These are phyloP conservation scores for Acanthurus lineatus DNA, from an alignment of 2,797 vertebrate species.

Conservation along the genomic window DNA sequence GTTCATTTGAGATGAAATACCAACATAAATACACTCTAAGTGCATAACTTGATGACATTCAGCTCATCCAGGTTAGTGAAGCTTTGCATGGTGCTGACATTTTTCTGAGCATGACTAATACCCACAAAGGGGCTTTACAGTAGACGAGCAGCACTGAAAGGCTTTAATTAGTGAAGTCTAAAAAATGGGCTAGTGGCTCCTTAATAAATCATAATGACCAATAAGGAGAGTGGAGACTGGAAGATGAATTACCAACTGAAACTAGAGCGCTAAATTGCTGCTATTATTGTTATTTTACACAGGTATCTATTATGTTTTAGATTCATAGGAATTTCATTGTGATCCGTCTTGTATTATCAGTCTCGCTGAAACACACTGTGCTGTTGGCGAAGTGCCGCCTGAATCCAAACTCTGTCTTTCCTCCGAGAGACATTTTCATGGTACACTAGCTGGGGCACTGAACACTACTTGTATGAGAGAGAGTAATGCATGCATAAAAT, in stretches of 20 bases:
- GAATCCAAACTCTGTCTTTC: slow-evolving; percentile 25
- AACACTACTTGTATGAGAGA: background rate
- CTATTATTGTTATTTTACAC: slow-evolving; percentile 14
- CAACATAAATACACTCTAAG: slow-evolving; percentile 19
- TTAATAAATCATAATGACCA: slow-evolving; percentile 60
- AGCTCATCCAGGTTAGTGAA: background rate
- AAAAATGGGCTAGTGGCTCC: slow-evolving; percentile 2
- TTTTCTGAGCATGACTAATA: slow-evolving; percentile 37
- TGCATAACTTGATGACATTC: background rate
- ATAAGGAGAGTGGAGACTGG: slow-evolving; percentile 12
- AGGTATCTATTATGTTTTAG: background rate
- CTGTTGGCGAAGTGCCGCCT: background rate
- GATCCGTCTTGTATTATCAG: background rate
- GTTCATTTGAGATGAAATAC: slow-evolving; percentile 38
- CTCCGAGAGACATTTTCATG: slow-evolving; percentile 48
- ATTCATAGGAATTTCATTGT: background rate
- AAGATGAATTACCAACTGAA: slow-evolving; percentile 18
- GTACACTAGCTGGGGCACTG: slow-evolving; percentile 25
- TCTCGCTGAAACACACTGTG: background rate
- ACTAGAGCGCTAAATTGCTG: slow-evolving; percentile 1
- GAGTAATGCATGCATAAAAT: slow-evolving; percentile 63
- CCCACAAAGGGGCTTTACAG: slow-evolving; percentile 21
- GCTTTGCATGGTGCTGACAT: slow-evolving; percentile 11
- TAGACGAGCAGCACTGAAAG: slow-evolving; percentile 21
- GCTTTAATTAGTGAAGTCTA: slow-evolving; percentile 51